A percentile compares a stretch with the other conserved stretches of the same genome.
phyloP scores from a whole-genome alignment of 2,888 invertebrate genomes.

The Thera britannica region DNA sequence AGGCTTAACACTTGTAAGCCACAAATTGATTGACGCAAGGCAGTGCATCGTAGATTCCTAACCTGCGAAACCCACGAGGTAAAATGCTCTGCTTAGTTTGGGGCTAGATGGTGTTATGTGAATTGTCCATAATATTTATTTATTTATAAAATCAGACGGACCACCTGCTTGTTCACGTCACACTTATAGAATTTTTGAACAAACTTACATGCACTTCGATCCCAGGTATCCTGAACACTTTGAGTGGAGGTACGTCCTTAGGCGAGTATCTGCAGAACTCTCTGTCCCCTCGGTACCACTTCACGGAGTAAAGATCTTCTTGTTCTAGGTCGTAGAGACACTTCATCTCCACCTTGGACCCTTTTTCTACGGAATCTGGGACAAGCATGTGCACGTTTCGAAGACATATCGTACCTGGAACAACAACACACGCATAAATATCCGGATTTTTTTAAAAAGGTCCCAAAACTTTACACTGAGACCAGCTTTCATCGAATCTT shows the following conservation, averaged over 20 bases:
- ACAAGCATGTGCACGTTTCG: slow-evolving; percentile 87
- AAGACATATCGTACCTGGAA: slow-evolving; percentile 72
- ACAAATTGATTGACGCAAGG: too few relatives aligned
- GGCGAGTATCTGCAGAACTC: slow-evolving; percentile 88
- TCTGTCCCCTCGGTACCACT: slow-evolving; percentile 87
- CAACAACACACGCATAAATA: slow-evolving; percentile 23
- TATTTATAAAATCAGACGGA: too few relatives aligned
- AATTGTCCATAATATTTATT: too few relatives aligned
- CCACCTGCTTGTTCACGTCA: too few relatives aligned
- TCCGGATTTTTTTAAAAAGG: background rate
- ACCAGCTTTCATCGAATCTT: too few relatives aligned
- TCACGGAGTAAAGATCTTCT: slow-evolving; percentile 87
- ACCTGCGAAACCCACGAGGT: too few relatives aligned
- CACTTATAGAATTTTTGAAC: background rate
- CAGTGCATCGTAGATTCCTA: too few relatives aligned
- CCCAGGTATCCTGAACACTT: slow-evolving; percentile 86
- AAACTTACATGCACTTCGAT: slow-evolving; percentile 85
- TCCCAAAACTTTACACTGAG: too few relatives aligned
- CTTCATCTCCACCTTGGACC: slow-evolving; percentile 86
- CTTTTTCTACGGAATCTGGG: slow-evolving; percentile 87
- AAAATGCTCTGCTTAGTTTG: too few relatives aligned
- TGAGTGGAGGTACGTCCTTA: slow-evolving; percentile 86
- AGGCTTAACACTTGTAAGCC: too few relatives aligned
- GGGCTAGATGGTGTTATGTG: too few relatives aligned
- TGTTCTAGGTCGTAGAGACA: slow-evolving; percentile 88